These are phyloP conservation scores for Terebella lapidaria DNA, from an alignment of 2,888 invertebrate genomes.

Conservation along the genomic window DNA sequence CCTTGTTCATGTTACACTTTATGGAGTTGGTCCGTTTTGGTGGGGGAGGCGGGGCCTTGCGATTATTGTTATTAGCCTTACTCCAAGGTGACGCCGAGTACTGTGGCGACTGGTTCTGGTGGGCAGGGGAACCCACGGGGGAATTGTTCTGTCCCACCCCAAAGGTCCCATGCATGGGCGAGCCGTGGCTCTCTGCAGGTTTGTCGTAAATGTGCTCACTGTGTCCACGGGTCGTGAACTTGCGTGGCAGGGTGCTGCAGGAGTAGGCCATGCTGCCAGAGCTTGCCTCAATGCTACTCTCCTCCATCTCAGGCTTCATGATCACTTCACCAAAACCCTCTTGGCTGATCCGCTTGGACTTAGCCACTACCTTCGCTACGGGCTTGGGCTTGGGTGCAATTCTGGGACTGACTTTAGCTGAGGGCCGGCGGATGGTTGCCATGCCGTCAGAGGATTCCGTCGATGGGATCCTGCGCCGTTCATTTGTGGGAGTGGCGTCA, in stretches of 20 bases:
- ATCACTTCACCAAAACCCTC: conserved; percentile 34
- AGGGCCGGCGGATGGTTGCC: conserved; percentile 80
- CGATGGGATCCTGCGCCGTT: neutral
- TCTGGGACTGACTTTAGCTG: conserved; percentile 73
- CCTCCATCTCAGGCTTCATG: neutral
- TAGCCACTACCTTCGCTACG: conserved; percentile 40
- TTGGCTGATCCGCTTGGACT: conserved; percentile 36
- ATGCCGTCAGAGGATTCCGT: conserved; percentile 58
- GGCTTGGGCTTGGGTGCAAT: conserved; percentile 67
- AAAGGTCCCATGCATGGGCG: neutral
- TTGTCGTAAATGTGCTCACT: conserved; percentile 14
- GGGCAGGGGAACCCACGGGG: neutral
- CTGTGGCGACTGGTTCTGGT: conserved; percentile 1
- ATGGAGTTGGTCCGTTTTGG: conserved; percentile 56
- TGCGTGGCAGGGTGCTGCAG: conserved; percentile 10
- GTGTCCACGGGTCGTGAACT: neutral
- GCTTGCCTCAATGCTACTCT: neutral
- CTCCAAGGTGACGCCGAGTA: conserved; percentile 7
- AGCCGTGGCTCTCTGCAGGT: neutral
- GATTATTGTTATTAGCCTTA: conserved; percentile 24
- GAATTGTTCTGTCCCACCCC: neutral
- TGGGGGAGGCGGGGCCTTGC: conserved; percentile 54
- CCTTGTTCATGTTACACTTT: conserved; percentile 27
- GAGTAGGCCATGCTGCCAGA: neutral
- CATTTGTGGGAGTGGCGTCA: conserved; percentile 16